phyloP scores from a whole-genome alignment of 2,888 invertebrate genomes.

The Tuta absoluta region DNA sequence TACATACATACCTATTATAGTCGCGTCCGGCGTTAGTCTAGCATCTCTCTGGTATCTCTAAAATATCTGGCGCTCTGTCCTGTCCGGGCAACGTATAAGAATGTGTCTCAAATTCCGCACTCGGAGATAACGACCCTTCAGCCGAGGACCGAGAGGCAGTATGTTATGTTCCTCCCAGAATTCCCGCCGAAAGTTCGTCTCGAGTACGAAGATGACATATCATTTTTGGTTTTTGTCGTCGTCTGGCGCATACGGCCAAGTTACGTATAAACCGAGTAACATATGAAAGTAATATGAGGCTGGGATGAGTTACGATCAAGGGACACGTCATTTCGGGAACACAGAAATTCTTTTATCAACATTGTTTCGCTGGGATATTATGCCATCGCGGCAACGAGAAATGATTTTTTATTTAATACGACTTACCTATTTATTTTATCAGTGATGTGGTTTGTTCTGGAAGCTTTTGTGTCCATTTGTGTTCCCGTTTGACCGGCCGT shows the following conservation, averaged over 20 bases:
- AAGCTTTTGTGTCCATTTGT: neutral
- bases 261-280: slow-evolving; percentile 49
- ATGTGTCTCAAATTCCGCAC: slow-evolving; percentile 29
- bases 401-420: slow-evolving; percentile 35
- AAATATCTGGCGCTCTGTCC: slow-evolving; percentile 2
- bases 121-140: slow-evolving; percentile 31
- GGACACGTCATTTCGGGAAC: slow-evolving; percentile 58
- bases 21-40: slow-evolving; percentile 6
- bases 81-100: slow-evolving; percentile 16
- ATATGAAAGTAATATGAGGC: slow-evolving; percentile 59
- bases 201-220: slow-evolving; percentile 44
- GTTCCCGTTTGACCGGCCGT: neutral
- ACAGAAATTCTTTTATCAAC: slow-evolving; percentile 63
- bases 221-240: slow-evolving; percentile 52
- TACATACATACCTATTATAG: neutral
- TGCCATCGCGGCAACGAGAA: slow-evolving; percentile 40
- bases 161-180: slow-evolving; percentile 28
- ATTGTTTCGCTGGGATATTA: slow-evolving; percentile 54
- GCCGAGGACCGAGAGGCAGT: slow-evolving; percentile 24
- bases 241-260: slow-evolving; percentile 40
- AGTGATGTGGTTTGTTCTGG: neutral
- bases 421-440: slow-evolving; percentile 23
- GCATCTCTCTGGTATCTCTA: neutral
- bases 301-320: slow-evolving; percentile 62
- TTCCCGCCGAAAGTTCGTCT: slow-evolving; percentile 25